Evolutionary conservation across 2,113 vertebrate genomes (phyloP).

Genomic region (Pycnonotus jocosus): DNA sequence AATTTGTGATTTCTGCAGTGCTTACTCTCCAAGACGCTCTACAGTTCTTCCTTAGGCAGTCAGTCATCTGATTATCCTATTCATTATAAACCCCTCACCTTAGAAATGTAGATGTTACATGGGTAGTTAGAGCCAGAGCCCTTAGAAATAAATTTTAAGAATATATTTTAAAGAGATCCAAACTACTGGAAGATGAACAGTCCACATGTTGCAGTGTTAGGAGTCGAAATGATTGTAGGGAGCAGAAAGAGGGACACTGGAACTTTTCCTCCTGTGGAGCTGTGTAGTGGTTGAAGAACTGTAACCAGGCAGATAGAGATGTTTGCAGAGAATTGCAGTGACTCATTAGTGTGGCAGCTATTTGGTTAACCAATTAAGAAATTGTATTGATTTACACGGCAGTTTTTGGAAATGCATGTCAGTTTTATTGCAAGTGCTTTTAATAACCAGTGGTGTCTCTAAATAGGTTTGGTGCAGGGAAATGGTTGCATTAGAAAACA

Average conservation of each 20-base stretch:
- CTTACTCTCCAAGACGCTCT: not conserved
- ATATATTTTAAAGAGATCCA: not conserved
- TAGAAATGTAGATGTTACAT: not conserved
- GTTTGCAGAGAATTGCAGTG: not conserved
- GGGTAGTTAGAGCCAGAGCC: not conserved
- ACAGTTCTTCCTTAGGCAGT: not conserved
- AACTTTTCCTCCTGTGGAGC: not conserved
- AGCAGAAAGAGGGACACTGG: not conserved
- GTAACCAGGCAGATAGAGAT: not conserved
- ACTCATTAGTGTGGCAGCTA: not conserved
- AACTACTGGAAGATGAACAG: not conserved
- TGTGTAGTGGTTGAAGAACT: not conserved
- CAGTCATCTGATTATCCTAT: not conserved
- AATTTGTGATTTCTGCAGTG: not conserved
- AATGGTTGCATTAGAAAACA: not conserved
- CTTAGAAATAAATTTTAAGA: not conserved
- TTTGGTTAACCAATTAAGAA: constrained; percentile 25
- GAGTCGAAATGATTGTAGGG: not conserved
- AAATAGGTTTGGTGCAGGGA: not conserved
- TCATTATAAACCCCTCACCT: not conserved
- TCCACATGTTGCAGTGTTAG: not conserved
- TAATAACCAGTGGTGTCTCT: not conserved
- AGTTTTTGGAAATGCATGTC: not conserved
- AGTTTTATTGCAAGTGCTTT: not conserved
- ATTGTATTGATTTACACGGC: not conserved